These are phyloP conservation scores for Petrosia ficiformis DNA, from an alignment of 37 sponge, comb jelly and placozoan species.

Conservation along the genomic window DNA sequence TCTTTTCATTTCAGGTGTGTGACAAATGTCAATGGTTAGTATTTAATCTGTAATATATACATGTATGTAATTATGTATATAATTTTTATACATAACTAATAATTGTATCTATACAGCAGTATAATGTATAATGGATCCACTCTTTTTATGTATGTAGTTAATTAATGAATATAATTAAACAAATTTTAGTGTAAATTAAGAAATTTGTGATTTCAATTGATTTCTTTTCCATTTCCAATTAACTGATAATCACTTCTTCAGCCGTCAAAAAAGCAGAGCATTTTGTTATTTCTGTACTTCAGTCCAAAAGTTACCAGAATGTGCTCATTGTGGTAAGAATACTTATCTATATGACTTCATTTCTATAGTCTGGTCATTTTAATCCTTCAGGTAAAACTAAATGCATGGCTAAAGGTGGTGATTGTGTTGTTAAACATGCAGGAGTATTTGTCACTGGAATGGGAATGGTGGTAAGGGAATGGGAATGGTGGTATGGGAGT, in stretches of 20 bases:
- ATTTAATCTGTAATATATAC: background rate
- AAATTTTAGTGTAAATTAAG: too few species aligned
- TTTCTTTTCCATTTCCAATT: background rate
- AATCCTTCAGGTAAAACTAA: constrained; percentile 80
- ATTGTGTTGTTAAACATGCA: constrained; percentile 94
- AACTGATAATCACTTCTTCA: constrained; percentile 2
- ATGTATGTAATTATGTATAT: constrained; percentile 1
- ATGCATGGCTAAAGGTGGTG: constrained; percentile 93
- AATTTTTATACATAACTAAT: too few species aligned
- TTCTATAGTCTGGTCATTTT: background rate
- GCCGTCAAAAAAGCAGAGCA: constrained; percentile 94
- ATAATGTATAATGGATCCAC: too few species aligned
- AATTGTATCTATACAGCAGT: too few species aligned
- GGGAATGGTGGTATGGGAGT: too few species aligned
- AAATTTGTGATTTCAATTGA: background rate
- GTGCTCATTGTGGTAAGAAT: constrained; percentile 89
- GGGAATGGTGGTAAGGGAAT: constrained; percentile 81
- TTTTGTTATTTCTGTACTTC: constrained; percentile 95
- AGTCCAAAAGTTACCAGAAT: constrained; percentile 84
- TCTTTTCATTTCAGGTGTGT: constrained; percentile 62
- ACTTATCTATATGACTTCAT: too few species aligned
- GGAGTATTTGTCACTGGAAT: constrained; percentile 82
- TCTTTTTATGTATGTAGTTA: too few species aligned
- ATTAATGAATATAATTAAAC: too few species aligned
- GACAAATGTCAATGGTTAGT: constrained; percentile 84